Evolutionary conservation across 2,888 invertebrate genomes (phyloP), one percentile per base, ranked within the genome.

Genomic region (Euzetes globulus): DNA sequence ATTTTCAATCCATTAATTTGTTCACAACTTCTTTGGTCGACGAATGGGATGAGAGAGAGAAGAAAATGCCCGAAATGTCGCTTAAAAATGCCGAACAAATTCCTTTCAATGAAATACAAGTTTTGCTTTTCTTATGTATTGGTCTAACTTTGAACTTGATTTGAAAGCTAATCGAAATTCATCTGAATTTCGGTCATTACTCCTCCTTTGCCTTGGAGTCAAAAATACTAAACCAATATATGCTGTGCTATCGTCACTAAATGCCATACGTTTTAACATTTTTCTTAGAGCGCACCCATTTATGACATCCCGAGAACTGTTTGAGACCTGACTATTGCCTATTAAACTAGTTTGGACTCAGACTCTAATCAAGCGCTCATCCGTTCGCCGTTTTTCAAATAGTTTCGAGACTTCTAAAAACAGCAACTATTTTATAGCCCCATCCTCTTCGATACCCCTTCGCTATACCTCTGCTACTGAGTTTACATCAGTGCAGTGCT

Each of bases 141-240:
- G 19, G 19, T 37, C 45, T 22, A 33, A 41, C 68, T 68, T 37
- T 68, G 68, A 68, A 68, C 68, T 68, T 29, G 37, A 68, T 22
- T 68, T 68, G 15, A 68, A 22, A 68, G 29, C 68, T 41, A 68
- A 68, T 41, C 19, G 68, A 68, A 60, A 33, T 68, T 68, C 41
- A 68, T 37, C 22, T 37, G 41, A 41, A 68, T 68, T 68, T n/a
- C 37, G 68, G 68, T 68, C 68, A 68, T 68, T 68, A 68, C 68
- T 68, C 68, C 68, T 68, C 68, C 68, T 13, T 45, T 68, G 68
- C 68, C 68, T 68, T 68, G 41, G 41, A 68, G 68, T 41, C 33
- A 60, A 3, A 27, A 33, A 60, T 60, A n/a, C 9, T 29, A 29
- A 60, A 13, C 22, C 25, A 27, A 58, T 58, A 58, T 27, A 58